Evolutionary conservation across 37 sponge, comb jelly and placozoan species (phyloP), one percentile per base, ranked within the genome.

Genomic region (Cliona cf. orientalis): DNA sequence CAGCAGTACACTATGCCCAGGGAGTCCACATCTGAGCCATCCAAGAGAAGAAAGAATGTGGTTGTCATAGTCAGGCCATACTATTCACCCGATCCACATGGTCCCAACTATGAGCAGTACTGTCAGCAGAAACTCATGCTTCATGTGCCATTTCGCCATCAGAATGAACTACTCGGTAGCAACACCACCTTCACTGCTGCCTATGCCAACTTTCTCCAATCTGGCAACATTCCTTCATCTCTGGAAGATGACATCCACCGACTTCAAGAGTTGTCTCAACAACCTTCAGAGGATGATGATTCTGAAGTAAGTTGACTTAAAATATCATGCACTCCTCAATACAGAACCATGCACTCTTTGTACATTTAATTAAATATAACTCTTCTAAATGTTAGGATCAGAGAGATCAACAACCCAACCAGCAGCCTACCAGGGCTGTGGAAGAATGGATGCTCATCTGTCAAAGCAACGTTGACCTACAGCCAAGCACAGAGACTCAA

Each of bases 371-470:
- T 71, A 29, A 26, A n/a, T 45, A 35, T 23, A 57, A 34, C 58
- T 28, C n/a, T 41, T 46, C 33, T 60, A 0, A 28, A 23, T 69
- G 12, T 78, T 19, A 29, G 63, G 79, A 86, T 2, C 64, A 79
- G 53, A 40, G 64, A 4, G 74, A 67, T 34, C 62, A 35, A 19
- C 23, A 17, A 56, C 2, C 62, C 49, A 34, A 29, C 29, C 66
- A 36, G 5, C 82, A 39, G 25, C 68, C 58, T 39, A 5, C 45
- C 36, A 65, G 78, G 69, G 86, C 75, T 31, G 38, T 41, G 2
- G 66, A 87, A 23, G 87, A 87, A 29, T 87, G 87, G 87, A 80
- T 87, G 88, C 41, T 74, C 1, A 56, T 87, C 2, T 87, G 88
- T 38, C 74, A 80, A 26, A 66, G 37, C 17, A 58, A 45, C 23